phyloP scores from a whole-genome alignment of 2,113 vertebrate species.

The Atlantisia rogersi region DNA sequence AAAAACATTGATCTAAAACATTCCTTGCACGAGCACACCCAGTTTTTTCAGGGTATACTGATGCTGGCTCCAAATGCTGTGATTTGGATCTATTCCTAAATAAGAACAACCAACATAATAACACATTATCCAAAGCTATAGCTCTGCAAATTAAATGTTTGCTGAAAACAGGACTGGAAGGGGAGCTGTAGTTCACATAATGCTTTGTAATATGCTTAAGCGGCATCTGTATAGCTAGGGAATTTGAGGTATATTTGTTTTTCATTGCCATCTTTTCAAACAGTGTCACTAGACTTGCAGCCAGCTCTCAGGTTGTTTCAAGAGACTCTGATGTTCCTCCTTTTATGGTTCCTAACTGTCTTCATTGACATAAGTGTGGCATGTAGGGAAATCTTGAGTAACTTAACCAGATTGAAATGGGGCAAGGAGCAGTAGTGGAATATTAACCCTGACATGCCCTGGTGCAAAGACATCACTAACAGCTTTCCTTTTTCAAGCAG shows the following conservation, averaged over 20 bases:
- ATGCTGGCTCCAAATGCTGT: background rate
- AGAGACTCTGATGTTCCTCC: background rate
- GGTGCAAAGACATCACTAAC: background rate
- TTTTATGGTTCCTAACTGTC: background rate
- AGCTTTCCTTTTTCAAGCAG: background rate
- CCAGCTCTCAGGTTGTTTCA: background rate
- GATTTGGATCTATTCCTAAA: slow-evolving; percentile 13
- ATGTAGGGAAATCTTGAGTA: background rate
- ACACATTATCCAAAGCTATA: background rate
- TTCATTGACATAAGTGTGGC: background rate
- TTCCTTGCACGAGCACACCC: background rate
- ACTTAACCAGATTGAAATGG: background rate
- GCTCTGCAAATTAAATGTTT: slow-evolving; percentile 37
- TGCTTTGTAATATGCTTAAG: background rate
- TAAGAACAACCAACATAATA: background rate
- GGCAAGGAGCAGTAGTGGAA: background rate
- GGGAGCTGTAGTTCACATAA: background rate
- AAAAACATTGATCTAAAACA: background rate
- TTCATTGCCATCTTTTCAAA: slow-evolving; percentile 14
- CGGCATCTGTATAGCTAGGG: background rate
- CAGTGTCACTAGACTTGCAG: background rate
- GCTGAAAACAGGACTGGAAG: slow-evolving; percentile 6
- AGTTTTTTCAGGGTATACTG: background rate
- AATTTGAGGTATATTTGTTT: slow-evolving; percentile 21
- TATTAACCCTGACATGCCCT: background rate